Evolutionary conservation across 2,888 invertebrate species (phyloP).

Genomic region (Tenthredo amoena): DNA sequence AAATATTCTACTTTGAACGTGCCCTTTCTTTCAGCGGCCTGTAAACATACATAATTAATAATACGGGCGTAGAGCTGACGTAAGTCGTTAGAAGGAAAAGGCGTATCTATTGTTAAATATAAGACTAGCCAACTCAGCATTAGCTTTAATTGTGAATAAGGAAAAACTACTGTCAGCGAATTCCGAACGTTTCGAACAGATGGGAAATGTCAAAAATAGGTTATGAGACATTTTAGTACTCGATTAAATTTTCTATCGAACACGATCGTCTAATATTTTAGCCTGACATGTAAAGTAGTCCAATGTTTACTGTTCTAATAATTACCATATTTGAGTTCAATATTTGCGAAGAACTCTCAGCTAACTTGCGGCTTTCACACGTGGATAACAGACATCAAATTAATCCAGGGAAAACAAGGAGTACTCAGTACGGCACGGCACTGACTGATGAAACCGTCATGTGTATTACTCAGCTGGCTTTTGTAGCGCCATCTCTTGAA

Average conservation of each 20-base stretch:
- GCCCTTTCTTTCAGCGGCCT: conserved; percentile 87
- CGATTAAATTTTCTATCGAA: not conserved
- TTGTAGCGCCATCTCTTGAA: not conserved
- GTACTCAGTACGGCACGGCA: too few relatives aligned
- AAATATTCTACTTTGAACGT: conserved; percentile 98
- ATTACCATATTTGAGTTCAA: conserved; percentile 39
- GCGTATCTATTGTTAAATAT: not conserved
- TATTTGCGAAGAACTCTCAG: conserved; percentile 1
- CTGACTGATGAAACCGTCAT: not conserved
- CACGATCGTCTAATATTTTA: not conserved
- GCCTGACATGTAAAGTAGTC: not conserved
- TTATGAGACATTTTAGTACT: not conserved
- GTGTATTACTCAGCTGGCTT: not conserved
- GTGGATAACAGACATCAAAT: not conserved
- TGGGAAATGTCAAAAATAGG: conserved; percentile 32
- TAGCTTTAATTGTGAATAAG: not conserved
- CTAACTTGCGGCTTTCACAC: not conserved
- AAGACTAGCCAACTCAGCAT: not conserved
- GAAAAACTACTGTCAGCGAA: not conserved
- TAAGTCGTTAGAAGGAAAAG: not conserved
- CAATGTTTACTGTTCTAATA: not conserved
- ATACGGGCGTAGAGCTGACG: not conserved
- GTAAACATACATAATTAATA: conserved; percentile 57
- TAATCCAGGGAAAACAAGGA: not conserved
- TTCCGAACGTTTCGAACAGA: conserved; percentile 11